Conservation (phyloP, 2,113 vertebrate genomes). For the Festucalex cinctus region DNA sequence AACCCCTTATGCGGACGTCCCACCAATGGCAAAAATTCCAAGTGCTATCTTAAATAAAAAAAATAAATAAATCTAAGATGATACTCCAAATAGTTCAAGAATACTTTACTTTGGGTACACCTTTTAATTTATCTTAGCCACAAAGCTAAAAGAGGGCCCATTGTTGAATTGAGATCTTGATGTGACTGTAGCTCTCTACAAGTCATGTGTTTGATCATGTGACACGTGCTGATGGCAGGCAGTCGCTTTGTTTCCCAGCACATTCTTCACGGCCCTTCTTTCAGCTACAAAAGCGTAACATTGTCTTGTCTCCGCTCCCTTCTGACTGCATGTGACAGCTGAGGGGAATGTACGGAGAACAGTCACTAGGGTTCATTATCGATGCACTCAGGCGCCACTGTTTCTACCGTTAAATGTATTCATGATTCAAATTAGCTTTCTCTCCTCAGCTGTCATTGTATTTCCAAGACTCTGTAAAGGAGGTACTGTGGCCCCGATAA, state of each 20-base stretch:
- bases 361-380: slow-evolving; percentile 54
- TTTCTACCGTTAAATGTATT: slow-evolving; percentile 72
- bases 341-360: slow-evolving; percentile 45
- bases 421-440: slow-evolving; percentile 73
- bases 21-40: no score
- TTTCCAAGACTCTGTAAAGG: slow-evolving; percentile 24
- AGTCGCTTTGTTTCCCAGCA: slow-evolving; percentile 11
- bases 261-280: background rate
- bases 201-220: slow-evolving; percentile 30
- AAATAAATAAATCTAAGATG: no score
- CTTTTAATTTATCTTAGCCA: slow-evolving; percentile 26
- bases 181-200: background rate
- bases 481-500: slow-evolving; percentile 28
- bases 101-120: no score
- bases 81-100: no score
- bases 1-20: no score
- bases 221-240: background rate
- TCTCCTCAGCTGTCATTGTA: slow-evolving; percentile 35
- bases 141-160: slow-evolving; percentile 25
- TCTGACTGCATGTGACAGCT: slow-evolving; percentile 52
- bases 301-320: slow-evolving; percentile 11
- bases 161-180: slow-evolving; percentile 4
- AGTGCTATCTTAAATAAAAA: no score
- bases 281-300: slow-evolving; percentile 15
- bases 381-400: slow-evolving; percentile 60